Evolutionary conservation across 2,113 vertebrate species (phyloP).

Genomic region (Butorides virescens): DNA sequence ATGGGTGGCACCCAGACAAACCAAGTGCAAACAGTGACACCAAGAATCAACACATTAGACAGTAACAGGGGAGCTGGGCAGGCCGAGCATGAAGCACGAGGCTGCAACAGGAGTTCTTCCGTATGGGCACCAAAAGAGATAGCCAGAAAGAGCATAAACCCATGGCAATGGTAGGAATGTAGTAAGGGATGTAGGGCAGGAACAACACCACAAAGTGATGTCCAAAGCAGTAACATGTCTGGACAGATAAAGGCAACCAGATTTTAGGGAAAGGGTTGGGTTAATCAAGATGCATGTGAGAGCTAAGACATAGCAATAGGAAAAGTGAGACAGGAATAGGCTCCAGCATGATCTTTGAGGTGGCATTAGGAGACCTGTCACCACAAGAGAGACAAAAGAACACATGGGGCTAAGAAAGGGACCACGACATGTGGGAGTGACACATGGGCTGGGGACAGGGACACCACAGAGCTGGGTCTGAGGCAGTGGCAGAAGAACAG

Average conservation of each 20-base stretch:
- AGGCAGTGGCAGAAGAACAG: neutral
- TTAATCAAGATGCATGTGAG: neutral
- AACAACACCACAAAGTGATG: neutral
- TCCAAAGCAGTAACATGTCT: neutral
- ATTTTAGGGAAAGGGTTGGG: neutral
- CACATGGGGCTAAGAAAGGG: neutral
- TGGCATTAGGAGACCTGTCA: neutral
- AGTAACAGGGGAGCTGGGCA: neutral
- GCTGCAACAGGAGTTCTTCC: neutral
- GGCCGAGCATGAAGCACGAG: neutral
- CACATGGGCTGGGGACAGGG: neutral
- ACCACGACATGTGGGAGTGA: neutral
- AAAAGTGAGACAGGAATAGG: neutral
- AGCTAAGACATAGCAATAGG: neutral
- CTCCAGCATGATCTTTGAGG: neutral
- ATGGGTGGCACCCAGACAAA: neutral
- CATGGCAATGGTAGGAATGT: fast-evolving
- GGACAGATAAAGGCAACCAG: neutral
- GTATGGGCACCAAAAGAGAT: neutral
- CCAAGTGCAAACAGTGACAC: neutral
- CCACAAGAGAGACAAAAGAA: neutral
- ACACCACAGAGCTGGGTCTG: neutral
- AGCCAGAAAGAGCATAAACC: neutral
- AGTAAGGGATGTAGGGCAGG: fast-evolving
- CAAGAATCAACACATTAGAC: neutral